Base-by-base conservation (phyloP, 2,888 invertebrate genomes). In the Hemaris fuciformis region DNA sequence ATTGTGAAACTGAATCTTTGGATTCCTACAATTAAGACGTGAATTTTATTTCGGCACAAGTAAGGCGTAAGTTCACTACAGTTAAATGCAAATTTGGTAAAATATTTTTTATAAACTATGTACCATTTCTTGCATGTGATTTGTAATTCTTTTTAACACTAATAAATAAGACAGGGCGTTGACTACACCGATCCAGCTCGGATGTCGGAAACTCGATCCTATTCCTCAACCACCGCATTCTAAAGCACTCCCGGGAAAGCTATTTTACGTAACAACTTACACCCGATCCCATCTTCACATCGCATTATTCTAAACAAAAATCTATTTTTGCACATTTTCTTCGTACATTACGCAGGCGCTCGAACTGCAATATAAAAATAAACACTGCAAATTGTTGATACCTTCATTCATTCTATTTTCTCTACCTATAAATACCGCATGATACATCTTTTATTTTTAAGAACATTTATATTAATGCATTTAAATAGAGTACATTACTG, bases 171-270 rank as follows among this genome's bases (percentile, higher is more conserved):
- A 45, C 45, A 13, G 13, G 15, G 15, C 18, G 27, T 27, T 1
- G 34, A 3, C 13, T 34, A 38, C 45, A 59, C 46, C 23, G 31
- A 18, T 4, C 43, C 27, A 8, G 48, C 4, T 53, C 31, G 31
- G 18, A 18, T 31, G 27, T 18, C 18, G 53, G 53, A 27, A 53
- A 31, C 27, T 10, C 18, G 31, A 53, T 53, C 53, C 18, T 18
- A 31, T n/a, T 27, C 23, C 34, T 38, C 15, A 15, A 23, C 41
- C 59, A 31, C 59, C 60, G 48, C 23, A 38, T 25, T 34, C 25
- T 60, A 31, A 48, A 60, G 41, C 53, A 42, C 41, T 60, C 53
- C 8, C 60, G 38, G 60, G 53, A 38, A 53, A 42, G 53, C 41
- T 53, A 60, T 53, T 53, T 18, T 53, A 25, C 10, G 41, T 53